Base-by-base conservation (phyloP, 2,113 vertebrate genomes). In the Pycnonotus jocosus region DNA sequence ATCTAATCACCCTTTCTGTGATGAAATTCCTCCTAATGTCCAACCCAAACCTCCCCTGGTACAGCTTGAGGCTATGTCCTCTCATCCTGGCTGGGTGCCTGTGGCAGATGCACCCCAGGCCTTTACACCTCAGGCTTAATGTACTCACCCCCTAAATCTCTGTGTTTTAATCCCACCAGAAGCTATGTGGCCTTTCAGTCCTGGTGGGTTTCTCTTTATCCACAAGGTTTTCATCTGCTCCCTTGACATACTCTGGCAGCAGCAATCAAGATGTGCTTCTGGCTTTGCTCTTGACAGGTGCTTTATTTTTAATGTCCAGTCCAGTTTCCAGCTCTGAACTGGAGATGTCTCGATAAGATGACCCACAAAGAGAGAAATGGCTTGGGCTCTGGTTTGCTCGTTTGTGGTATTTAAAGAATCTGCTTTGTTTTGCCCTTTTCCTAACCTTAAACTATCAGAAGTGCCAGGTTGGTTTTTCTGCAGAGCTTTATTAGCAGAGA, bases 241-340 rank as follows among this genome's bases (percentile, higher is more conserved):
- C 72, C 60, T 37, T 57, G 37, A 50, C 23, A 27, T 4, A 11
- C 47, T 65, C 54, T 28, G 38, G 47, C 51, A 87, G 64, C 57
- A 44, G 9, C 31, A 51, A 25, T 35, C 30, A 66, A 62, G 9
- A 42, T 1, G 0, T 0, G 0, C 17, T 50, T 60, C n/a, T 64
- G 56, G 28, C 47, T 91, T 54, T 42, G 33, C 64, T 66, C 33
- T 56, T n/a, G 21, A 57, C 2, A 3, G 27, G 20, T 24, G 65
- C 14, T 68, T 48, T 38, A 33, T 37, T 87, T 85, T 84, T 37
- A 20, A 45, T 33, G 37, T 21, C 53, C 40, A 0, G 0, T 74
- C 38, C 27, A 44, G 38, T 37, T 25, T 30, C 71, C 70, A 62
- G 42, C 76, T 66, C 80, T 21, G 76, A 80, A 62, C n/a, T 14